Conservation (phyloP, 2,888 invertebrate species). For the Schrankia costaestrigalis region DNA sequence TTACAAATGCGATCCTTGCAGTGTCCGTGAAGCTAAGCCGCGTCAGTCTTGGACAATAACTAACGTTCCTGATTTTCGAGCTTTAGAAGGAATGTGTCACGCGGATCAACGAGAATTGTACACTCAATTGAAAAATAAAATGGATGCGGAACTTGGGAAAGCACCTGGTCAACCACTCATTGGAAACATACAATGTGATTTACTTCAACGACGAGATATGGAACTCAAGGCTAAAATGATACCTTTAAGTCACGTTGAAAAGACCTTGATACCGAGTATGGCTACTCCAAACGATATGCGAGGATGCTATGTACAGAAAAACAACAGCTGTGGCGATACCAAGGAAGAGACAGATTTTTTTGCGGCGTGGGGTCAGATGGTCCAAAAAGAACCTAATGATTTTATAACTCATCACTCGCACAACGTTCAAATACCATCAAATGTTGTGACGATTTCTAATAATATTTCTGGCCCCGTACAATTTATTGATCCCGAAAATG, state of each 20-base stretch:
- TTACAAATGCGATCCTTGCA: conserved; percentile 69
- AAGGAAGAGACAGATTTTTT: conserved; percentile 78
- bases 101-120: conserved; percentile 70
- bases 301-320: conserved; percentile 66
- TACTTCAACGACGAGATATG: conserved; percentile 68
- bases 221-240: conserved; percentile 76
- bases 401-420: conserved; percentile 75
- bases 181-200: conserved; percentile 59
- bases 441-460: conserved; percentile 70
- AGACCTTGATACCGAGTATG: conserved; percentile 71
- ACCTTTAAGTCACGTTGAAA: conserved; percentile 73
- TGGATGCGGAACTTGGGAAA: conserved; percentile 73
- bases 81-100: conserved; percentile 66
- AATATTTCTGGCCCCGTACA: conserved; percentile 78
- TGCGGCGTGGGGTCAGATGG: conserved; percentile 80
- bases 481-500: conserved; percentile 74
- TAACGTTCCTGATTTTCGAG: conserved; percentile 66
- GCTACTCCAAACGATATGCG: conserved; percentile 63
- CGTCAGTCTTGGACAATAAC: conserved; percentile 77
- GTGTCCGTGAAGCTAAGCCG: conserved; percentile 65
- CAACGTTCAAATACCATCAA: conserved; percentile 65
- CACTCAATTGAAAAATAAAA: conserved; percentile 69
- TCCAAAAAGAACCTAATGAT: conserved; percentile 77
- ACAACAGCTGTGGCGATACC: conserved; percentile 75
- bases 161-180: conserved; percentile 63